Base-by-base conservation (phyloP, 2,888 invertebrate species). In the Pedicia rivosa region DNA sequence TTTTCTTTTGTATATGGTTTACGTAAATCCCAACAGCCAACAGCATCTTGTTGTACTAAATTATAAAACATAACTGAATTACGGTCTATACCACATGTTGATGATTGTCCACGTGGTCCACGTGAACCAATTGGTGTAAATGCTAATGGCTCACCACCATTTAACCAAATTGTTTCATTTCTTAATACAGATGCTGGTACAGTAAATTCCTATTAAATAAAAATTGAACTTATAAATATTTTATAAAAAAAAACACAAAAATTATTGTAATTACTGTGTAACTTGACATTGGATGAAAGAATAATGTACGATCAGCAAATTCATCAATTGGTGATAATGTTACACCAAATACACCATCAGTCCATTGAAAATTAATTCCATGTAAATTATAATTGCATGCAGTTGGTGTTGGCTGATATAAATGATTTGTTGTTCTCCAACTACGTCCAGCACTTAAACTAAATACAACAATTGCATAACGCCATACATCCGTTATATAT, bases 211-310 rank as follows among this genome's bases (percentile, higher is more conserved):
- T n/a, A n/a, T n/a, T n/a, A n/a, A 59, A 32, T 3, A 39, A 42
- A 39, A 34, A 13, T 38, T 27, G 13, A 24, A 12, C 17, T 25
- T 15, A n/a, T n/a, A n/a, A n/a, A n/a, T n/a, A n/a, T n/a, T n/a
- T n/a, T n/a, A n/a, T n/a, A n/a, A n/a, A n/a, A n/a, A n/a, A n/a
- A n/a, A n/a, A n/a, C n/a, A n/a, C n/a, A n/a, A n/a, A n/a, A n/a
- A n/a, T n/a, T n/a, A n/a, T n/a, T n/a, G n/a, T n/a, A n/a, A n/a
- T n/a, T n/a, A n/a, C n/a, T 3, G 78, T 67, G 48, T 74, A 78
- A 52, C 83, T 81, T 2, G 86, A 79, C 74, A 87, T 72, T 0
- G 86, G 73, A 56, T 86, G 82, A 53, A 82, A 86, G 51, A 73
- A 84, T 16, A 86, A 52, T 3, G 72, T 63, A 35, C 78, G 65